These are phyloP conservation scores for Sturnira hondurensis DNA, from an alignment of 2,113 vertebrate species.

Conservation along the genomic window DNA sequence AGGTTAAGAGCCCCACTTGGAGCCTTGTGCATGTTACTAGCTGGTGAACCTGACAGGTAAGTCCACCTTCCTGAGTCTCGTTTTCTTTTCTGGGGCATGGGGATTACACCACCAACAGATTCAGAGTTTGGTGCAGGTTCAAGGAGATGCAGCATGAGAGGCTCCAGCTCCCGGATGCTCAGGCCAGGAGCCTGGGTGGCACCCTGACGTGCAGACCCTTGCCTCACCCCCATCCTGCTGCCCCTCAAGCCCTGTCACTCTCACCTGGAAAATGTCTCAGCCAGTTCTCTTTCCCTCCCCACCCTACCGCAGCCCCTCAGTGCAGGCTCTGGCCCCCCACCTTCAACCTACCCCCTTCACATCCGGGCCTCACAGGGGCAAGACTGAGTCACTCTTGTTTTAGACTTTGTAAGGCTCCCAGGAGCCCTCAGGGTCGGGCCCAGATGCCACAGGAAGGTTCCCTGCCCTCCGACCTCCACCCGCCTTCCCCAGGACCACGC, in stretches of 20 bases:
- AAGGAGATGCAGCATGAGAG: not conserved
- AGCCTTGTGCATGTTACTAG: not conserved
- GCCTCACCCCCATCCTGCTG: not conserved
- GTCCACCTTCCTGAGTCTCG: not conserved
- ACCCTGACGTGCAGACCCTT: not conserved
- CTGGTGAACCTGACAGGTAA: not conserved
- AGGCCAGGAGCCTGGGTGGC: not conserved
- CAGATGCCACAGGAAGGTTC: not conserved
- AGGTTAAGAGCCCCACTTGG: not conserved
- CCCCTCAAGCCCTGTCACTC: not conserved
- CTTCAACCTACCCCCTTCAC: not conserved
- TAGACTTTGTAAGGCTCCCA: not conserved
- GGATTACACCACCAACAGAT: not conserved
- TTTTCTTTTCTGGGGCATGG: not conserved
- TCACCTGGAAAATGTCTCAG: not conserved
- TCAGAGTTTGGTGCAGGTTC: not conserved
- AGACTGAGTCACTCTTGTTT: not conserved
- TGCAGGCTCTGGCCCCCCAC: not conserved
- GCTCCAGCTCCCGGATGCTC: not conserved
- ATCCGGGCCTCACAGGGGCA: not conserved
- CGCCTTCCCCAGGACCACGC: rapidly evolving
- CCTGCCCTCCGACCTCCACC: not conserved
- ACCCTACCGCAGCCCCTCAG: too few relatives aligned
- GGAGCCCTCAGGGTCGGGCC: not conserved
- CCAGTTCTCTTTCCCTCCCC: not conserved